Conservation (phyloP, 2,113 vertebrate species). For the Notarius quadriscutis region DNA sequence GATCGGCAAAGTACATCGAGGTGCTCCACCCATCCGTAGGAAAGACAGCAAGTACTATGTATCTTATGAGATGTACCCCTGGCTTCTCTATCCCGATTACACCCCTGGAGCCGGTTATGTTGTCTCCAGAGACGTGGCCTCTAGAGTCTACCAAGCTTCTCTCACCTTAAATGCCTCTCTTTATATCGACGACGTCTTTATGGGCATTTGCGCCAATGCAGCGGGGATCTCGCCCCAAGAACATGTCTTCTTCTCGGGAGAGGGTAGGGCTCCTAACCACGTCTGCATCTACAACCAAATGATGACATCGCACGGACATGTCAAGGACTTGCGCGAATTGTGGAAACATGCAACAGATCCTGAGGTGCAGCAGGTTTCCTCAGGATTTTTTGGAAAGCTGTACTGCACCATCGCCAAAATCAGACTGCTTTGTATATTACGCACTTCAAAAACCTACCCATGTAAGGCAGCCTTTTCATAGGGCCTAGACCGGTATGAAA, state of each 20-base stretch:
- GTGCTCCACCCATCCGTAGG: conserved; percentile 82
- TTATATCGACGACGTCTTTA: conserved; percentile 96
- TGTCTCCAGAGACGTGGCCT: conserved; percentile 83
- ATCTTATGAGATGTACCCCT: conserved; percentile 88
- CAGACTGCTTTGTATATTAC: conserved; percentile 81
- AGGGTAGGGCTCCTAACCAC: conserved; percentile 87
- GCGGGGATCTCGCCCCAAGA: conserved; percentile 83
- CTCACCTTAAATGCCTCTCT: conserved; percentile 87
- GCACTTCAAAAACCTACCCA: conserved; percentile 77
- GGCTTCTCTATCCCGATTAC: conserved; percentile 90
- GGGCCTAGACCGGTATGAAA: not conserved
- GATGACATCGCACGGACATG: conserved; percentile 94
- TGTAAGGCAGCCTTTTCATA: conserved; percentile 87
- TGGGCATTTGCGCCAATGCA: conserved; percentile 91
- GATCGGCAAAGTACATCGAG: conserved; percentile 88
- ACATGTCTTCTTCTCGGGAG: conserved; percentile 89
- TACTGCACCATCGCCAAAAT: conserved; percentile 85
- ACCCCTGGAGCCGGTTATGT: conserved; percentile 91
- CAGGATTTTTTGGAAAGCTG: conserved; percentile 76
- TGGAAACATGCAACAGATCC: conserved; percentile 86
- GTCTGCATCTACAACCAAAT: conserved; percentile 90
- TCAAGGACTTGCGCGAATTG: conserved; percentile 81
- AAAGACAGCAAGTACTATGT: conserved; percentile 93
- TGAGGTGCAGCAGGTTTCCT: conserved; percentile 72
- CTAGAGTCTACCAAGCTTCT: conserved; percentile 85